Conservation (phyloP, 2,888 invertebrate genomes). For the Herminia tarsipennalis region DNA sequence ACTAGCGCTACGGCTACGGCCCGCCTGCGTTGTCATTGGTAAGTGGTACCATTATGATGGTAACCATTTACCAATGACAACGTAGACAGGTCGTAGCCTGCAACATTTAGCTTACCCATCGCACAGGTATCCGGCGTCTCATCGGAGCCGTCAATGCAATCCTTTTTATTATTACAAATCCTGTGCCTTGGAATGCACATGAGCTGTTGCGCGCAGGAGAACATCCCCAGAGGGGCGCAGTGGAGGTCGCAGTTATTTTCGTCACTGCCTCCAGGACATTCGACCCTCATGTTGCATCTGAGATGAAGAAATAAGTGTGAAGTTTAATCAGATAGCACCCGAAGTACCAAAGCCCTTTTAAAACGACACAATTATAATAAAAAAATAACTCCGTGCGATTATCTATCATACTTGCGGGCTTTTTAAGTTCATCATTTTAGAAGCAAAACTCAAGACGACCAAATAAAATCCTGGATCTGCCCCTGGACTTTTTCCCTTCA, state of each 20-base stretch:
- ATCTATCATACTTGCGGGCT: too few relatives aligned
- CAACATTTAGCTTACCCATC: constrained; percentile 41
- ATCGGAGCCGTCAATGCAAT: constrained; percentile 91
- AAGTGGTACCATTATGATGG: too few relatives aligned
- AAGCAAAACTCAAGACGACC: too few relatives aligned
- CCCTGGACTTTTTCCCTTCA: too few relatives aligned
- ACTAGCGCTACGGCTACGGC: too few relatives aligned
- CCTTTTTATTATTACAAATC: constrained; percentile 81
- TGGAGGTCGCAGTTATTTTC: constrained; percentile 85
- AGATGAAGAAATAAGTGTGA: not conserved
- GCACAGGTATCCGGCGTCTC: constrained; percentile 81
- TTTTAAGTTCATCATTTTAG: too few relatives aligned
- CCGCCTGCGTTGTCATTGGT: too few relatives aligned
- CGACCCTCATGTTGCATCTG: constrained; percentile 88
- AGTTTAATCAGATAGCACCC: too few relatives aligned
- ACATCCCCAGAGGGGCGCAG: constrained; percentile 67
- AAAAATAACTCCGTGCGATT: too few relatives aligned
- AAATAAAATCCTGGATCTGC: too few relatives aligned
- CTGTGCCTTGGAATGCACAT: constrained; percentile 73
- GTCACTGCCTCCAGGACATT: constrained; percentile 91
- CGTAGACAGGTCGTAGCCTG: not conserved
- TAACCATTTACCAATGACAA: too few relatives aligned
- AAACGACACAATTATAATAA: not conserved
- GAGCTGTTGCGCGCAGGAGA: constrained; percentile 85
- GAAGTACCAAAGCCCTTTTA: too few relatives aligned